These are phyloP conservation scores for Apodemus speciosus DNA, from an alignment of 2,113 vertebrate species.

Conservation along the genomic window DNA sequence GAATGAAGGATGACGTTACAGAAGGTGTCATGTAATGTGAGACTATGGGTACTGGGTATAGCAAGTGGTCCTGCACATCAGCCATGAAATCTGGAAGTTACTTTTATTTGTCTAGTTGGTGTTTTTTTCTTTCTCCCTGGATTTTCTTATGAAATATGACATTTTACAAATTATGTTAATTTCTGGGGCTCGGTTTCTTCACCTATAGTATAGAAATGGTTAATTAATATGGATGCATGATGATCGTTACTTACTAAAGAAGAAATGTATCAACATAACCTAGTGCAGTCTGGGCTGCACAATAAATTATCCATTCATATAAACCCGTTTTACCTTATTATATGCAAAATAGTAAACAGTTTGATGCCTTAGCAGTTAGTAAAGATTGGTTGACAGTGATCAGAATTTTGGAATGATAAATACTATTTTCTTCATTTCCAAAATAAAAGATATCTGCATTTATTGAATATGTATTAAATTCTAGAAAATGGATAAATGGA, in stretches of 20 bases:
- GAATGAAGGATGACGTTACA: background rate
- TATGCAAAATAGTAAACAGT: background rate
- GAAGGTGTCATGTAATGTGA: background rate
- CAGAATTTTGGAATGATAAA: background rate
- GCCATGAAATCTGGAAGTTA: background rate
- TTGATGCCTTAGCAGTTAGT: background rate
- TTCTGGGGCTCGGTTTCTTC: background rate
- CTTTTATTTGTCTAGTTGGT: background rate
- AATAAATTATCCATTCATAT: background rate
- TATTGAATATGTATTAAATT: background rate
- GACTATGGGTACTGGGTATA: background rate
- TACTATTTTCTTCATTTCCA: background rate
- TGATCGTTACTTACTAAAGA: background rate
- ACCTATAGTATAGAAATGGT: background rate
- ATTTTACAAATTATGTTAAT: background rate
- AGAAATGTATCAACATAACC: background rate
- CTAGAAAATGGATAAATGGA: background rate
- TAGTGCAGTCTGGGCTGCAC: background rate
- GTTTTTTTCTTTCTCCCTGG: background rate
- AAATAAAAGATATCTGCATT: background rate
- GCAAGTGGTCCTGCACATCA: fast-evolving
- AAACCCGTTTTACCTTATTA: background rate
- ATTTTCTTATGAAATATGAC: background rate
- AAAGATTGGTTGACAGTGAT: background rate
- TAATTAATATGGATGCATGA: background rate